phyloP scores from a whole-genome alignment of 2,888 invertebrate species.

The Alentia gelatinosa region DNA sequence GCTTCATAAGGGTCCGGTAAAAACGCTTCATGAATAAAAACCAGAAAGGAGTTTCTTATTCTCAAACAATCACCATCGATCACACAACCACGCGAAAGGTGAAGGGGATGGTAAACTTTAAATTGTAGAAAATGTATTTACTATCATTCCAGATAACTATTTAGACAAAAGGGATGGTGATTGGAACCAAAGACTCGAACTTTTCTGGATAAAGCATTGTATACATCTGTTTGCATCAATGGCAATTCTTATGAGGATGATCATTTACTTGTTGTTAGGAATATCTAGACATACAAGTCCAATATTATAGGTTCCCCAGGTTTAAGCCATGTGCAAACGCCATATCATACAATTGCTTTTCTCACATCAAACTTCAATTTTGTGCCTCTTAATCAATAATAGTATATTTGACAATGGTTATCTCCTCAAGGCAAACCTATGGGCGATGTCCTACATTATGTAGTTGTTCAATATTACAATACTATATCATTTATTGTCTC shows the following conservation, averaged over 20 bases:
- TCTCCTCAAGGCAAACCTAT: too few relatives aligned
- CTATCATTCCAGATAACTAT: background rate
- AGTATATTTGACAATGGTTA: too few relatives aligned
- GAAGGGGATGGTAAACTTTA: background rate
- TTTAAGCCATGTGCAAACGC: background rate
- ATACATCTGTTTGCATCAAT: background rate
- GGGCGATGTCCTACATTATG: too few relatives aligned
- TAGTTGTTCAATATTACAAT: too few relatives aligned
- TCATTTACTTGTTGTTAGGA: too few relatives aligned
- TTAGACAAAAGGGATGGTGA: background rate
- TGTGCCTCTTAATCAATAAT: too few relatives aligned
- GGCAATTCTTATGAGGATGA: background rate
- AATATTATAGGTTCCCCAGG: background rate
- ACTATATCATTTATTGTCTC: too few relatives aligned
- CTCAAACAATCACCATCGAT: background rate
- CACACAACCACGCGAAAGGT: background rate
- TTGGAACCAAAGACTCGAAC: background rate
- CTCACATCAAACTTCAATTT: background rate
- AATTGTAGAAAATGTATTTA: background rate
- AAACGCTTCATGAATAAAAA: background rate
- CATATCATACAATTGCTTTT: background rate
- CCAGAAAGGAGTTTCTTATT: background rate
- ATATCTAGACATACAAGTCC: background rate
- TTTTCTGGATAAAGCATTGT: background rate
- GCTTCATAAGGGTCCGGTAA: background rate